phyloP scores from a whole-genome alignment of 64 coral and sea anemone genomes.

The Porites lutea region DNA sequence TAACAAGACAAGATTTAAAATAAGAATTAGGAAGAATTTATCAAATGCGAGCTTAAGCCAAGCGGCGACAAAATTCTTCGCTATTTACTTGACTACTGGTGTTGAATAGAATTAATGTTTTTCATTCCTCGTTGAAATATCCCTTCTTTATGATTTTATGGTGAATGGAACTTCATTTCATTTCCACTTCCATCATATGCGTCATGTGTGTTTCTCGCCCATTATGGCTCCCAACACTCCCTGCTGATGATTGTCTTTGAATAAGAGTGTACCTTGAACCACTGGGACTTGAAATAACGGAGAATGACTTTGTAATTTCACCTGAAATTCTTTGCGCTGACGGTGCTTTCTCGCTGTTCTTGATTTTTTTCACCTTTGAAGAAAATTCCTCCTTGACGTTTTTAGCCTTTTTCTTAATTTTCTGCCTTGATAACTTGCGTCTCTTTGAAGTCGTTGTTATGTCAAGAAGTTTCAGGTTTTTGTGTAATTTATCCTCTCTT shows the following conservation, averaged over 20 bases:
- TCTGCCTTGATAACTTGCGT: background rate
- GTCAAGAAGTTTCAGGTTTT: background rate
- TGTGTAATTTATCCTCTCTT: background rate
- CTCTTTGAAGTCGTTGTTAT: background rate
- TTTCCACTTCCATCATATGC: too few species aligned
- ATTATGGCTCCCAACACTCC: background rate
- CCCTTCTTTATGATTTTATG: too few species aligned
- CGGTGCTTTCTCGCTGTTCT: background rate
- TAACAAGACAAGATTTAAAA: too few species aligned
- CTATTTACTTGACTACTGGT: too few species aligned
- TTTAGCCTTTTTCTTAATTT: slow-evolving; percentile 9
- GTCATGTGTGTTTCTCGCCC: background rate
- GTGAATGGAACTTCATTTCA: background rate
- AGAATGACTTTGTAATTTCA: slow-evolving; percentile 13
- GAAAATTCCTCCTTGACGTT: background rate
- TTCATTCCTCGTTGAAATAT: too few species aligned
- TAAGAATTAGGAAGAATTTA: too few species aligned
- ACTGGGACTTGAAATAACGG: background rate
- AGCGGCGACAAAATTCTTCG: too few species aligned
- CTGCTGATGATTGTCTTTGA: background rate
- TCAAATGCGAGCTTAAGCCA: too few species aligned
- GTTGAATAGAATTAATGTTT: too few species aligned
- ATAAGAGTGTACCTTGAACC: slow-evolving; percentile 10
- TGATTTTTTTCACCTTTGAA: background rate
- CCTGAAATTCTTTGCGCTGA: background rate